Evolutionary conservation across 1,140 invertebrate species (phyloP).

Genomic region (Campoletis sonorensis): DNA sequence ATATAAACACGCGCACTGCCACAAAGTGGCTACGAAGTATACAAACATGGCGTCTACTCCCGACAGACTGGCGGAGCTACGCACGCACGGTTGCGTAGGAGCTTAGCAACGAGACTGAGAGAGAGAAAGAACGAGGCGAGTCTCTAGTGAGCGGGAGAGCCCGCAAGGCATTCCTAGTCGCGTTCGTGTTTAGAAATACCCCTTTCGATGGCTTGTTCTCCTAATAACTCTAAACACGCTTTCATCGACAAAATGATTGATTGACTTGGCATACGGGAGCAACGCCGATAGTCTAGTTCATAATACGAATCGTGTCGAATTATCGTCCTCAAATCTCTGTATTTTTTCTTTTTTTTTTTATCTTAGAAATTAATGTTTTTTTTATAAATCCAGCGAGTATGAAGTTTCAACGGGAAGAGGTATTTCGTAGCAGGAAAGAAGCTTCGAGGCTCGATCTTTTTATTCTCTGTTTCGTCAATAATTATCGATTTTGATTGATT

Average conservation of each 20-base stretch:
- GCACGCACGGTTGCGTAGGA: conserved; percentile 23
- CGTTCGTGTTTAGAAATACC: conserved; percentile 37
- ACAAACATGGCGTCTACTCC: not conserved
- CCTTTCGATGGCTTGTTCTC: conserved; percentile 48
- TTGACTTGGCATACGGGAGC: conserved; percentile 35
- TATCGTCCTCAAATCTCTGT: too few relatives aligned
- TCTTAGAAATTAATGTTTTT: too few relatives aligned
- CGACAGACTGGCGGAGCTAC: not conserved
- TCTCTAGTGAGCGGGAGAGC: not conserved
- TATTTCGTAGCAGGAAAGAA: too few relatives aligned
- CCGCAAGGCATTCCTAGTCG: not conserved
- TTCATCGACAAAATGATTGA: conserved; percentile 61
- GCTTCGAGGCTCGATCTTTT: too few relatives aligned
- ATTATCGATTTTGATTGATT: too few relatives aligned
- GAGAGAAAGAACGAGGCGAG: not conserved
- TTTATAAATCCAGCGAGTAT: too few relatives aligned
- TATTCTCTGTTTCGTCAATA: too few relatives aligned
- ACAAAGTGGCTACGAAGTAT: too few relatives aligned
- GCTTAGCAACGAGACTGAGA: not conserved
- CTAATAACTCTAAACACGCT: conserved; percentile 54
- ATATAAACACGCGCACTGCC: too few relatives aligned
- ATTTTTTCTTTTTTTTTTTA: too few relatives aligned
- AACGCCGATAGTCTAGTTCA: conserved; percentile 23
- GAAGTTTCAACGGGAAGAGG: too few relatives aligned
- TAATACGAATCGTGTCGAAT: too few relatives aligned